phyloP scores from a whole-genome alignment of 2,888 invertebrate species.

The Eupithecia dodoneata region DNA sequence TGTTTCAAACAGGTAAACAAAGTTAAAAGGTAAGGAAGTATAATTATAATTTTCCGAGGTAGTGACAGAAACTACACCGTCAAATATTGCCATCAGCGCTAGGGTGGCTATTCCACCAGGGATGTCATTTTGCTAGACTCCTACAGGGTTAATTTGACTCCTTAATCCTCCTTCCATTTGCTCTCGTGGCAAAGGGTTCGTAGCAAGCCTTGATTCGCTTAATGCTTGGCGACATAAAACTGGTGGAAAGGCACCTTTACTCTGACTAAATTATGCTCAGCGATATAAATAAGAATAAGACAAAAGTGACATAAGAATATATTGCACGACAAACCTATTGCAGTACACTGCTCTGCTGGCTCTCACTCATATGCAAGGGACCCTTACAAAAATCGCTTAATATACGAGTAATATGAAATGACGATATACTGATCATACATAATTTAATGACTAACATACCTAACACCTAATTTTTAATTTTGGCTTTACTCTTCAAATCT shows the following conservation, averaged over 20 bases:
- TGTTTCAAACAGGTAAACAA: background rate
- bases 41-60: background rate
- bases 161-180: background rate
- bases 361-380: background rate
- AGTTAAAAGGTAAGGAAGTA: background rate
- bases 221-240: background rate
- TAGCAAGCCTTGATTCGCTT: background rate
- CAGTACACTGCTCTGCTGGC: background rate
- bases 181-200: background rate
- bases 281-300: background rate
- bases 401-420: background rate
- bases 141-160: too few relatives aligned
- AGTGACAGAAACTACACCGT: background rate
- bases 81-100: background rate
- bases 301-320: background rate
- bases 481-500: background rate
- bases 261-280: background rate
- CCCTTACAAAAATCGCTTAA: background rate
- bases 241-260: background rate
- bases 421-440: background rate
- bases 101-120: background rate
- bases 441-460: background rate
- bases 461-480: background rate
- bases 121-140: too few relatives aligned
- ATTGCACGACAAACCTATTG: background rate